A percentile compares a stretch with the other conserved stretches of the same genome.
phyloP scores from a whole-genome alignment of 2,888 invertebrate genomes.

The Eustalomyia histrio region DNA sequence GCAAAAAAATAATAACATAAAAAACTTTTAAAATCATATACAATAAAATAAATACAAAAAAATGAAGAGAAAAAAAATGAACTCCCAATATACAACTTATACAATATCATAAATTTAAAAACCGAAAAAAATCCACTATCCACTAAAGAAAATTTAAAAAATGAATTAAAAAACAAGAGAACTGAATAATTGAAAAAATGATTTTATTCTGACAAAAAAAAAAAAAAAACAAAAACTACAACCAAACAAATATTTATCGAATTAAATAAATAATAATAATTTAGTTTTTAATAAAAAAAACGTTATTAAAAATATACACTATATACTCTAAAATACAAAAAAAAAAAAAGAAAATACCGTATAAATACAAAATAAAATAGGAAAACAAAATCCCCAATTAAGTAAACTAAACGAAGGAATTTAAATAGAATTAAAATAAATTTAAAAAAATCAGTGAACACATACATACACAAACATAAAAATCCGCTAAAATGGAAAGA shows the following conservation, averaged over 20 bases:
- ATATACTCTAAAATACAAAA: conserved; percentile 49
- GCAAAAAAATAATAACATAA: conserved; percentile 62
- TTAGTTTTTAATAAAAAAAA: conserved; percentile 57
- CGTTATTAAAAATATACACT: conserved; percentile 60
- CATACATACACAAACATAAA: conserved; percentile 49
- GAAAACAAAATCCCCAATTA: conserved; percentile 59
- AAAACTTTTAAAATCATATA: conserved; percentile 53
- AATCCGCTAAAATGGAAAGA: conserved; percentile 58
- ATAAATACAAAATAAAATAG: conserved; percentile 50
- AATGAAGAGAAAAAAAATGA: conserved; percentile 28
- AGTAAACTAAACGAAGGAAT: conserved; percentile 65
- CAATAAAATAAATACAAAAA: conserved; percentile 40
- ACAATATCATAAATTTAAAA: conserved; percentile 61
- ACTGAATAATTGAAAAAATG: conserved; percentile 66
- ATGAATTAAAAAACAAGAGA: conserved; percentile 57
- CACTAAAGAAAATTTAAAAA: conserved; percentile 42
- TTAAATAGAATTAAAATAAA: conserved; percentile 60
- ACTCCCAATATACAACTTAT: conserved; percentile 64
- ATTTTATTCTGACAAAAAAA: conserved; percentile 64
- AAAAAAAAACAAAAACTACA: conserved; percentile 34
- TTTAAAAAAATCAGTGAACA: conserved; percentile 46
- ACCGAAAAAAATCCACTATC: conserved; percentile 52
- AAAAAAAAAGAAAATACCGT: conserved; percentile 55
- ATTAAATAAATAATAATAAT: conserved; percentile 49
- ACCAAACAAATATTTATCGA: conserved; percentile 52